A percentile compares a stretch with the other conserved stretches of the same genome.
phyloP scores from a whole-genome alignment of 2,113 vertebrate genomes.

The Clarias macrocephalus region DNA sequence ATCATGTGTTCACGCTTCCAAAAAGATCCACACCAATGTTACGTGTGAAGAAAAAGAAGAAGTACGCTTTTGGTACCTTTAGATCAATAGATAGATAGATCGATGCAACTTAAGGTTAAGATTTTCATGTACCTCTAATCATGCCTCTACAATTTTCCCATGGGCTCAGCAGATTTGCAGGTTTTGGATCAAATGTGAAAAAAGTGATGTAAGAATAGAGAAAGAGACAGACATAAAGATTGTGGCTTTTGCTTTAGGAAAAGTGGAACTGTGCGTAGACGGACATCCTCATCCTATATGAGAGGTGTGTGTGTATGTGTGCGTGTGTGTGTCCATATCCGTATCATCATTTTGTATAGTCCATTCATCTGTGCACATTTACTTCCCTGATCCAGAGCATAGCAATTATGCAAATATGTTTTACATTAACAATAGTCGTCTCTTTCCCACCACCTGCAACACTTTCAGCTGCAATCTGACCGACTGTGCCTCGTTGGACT shows the following conservation, averaged over 20 bases:
- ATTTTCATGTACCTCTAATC: not conserved
- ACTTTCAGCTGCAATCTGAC: not conserved
- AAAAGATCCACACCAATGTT: not conserved
- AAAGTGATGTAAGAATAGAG: not conserved
- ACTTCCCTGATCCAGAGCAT: slow-evolving; percentile 14
- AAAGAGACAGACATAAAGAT: not conserved
- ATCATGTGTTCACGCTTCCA: not conserved
- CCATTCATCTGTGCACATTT: not conserved
- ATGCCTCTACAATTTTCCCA: not conserved
- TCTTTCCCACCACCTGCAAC: not conserved
- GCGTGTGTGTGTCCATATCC: not conserved
- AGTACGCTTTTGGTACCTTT: not conserved
- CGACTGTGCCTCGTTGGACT: not conserved
- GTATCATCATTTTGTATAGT: slow-evolving; percentile 14
- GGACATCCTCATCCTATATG: slow-evolving; percentile 27
- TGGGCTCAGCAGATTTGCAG: not conserved
- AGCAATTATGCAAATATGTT: slow-evolving; percentile 1
- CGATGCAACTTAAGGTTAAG: not conserved
- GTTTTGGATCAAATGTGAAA: not conserved
- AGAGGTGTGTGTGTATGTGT: not conserved
- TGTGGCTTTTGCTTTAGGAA: slow-evolving; percentile 2
- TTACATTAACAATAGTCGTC: not conserved
- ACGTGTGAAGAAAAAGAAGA: not conserved
- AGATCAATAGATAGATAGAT: not conserved
- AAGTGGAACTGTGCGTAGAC: slow-evolving; percentile 25